These are phyloP conservation scores for Myiopsitta monachus DNA, from an alignment of 2,113 vertebrate genomes.

Conservation along the genomic window DNA sequence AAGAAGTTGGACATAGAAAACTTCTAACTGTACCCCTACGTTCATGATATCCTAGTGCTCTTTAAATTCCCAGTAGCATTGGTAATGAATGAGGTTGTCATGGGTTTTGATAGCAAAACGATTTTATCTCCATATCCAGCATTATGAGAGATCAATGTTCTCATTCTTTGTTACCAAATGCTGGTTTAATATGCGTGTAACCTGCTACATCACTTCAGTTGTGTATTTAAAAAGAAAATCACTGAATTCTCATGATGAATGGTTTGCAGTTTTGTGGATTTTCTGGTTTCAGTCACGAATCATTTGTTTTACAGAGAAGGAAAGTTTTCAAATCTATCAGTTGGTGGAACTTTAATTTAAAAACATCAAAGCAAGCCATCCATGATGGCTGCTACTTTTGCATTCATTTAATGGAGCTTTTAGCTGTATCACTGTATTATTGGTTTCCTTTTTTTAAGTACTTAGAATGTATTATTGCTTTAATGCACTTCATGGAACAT, in stretches of 20 bases:
- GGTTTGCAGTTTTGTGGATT: not conserved
- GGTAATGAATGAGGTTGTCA: not conserved
- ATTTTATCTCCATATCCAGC: not conserved
- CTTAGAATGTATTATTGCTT: slow-evolving; percentile 59
- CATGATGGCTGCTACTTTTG: not conserved
- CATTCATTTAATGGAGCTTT: slow-evolving; percentile 46
- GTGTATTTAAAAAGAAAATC: not conserved
- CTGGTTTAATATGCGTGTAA: not conserved
- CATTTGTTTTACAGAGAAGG: not conserved
- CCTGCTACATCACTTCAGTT: not conserved
- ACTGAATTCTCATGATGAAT: not conserved
- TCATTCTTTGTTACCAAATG: accelerated
- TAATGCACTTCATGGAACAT: slow-evolving; percentile 68
- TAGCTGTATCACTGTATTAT: slow-evolving; percentile 14
- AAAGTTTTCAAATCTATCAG: not conserved
- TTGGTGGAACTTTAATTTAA: slow-evolving; percentile 29
- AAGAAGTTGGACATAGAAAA: not conserved
- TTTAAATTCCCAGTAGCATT: not conserved
- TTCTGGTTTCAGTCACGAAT: not conserved
- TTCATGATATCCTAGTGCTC: not conserved
- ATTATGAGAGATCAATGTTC: not conserved
- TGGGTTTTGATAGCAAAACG: not conserved
- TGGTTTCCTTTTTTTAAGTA: slow-evolving; percentile 38
- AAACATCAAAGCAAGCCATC: slow-evolving; percentile 16
- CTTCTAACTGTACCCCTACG: not conserved